These are phyloP conservation scores for Microctonus hyperodae DNA, from an alignment of 2,888 invertebrate genomes.

Conservation along the genomic window DNA sequence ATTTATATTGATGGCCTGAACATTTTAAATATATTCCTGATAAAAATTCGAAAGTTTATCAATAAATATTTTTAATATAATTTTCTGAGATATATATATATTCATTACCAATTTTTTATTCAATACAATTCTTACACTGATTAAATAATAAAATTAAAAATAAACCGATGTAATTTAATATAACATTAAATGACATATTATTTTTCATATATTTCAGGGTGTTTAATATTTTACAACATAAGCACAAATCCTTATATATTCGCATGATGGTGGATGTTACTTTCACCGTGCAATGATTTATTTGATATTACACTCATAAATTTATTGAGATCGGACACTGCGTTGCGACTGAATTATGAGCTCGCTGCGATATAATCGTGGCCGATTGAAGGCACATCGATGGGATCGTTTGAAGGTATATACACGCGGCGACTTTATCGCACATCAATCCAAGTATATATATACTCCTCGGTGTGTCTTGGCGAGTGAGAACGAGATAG, in stretches of 20 bases:
- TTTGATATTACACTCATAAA: slow-evolving; percentile 36
- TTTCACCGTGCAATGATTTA: slow-evolving; percentile 34
- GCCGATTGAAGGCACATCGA: slow-evolving; percentile 35
- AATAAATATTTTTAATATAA: background rate
- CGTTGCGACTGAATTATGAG: slow-evolving; percentile 37
- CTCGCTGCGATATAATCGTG: slow-evolving; percentile 37
- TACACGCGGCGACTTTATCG: slow-evolving; percentile 33
- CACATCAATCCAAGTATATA: slow-evolving; percentile 33
- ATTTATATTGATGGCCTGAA: background rate
- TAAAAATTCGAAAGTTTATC: slow-evolving; percentile 6
- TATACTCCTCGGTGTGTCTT: slow-evolving; percentile 11
- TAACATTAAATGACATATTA: slow-evolving; percentile 17
- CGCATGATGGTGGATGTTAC: slow-evolving; percentile 26
- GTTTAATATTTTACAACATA: background rate
- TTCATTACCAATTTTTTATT: no score
- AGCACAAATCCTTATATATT: background rate
- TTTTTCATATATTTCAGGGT: background rate
- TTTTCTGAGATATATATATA: no score
- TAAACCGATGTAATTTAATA: no score
- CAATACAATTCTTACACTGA: no score
- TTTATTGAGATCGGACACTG: slow-evolving; percentile 27
- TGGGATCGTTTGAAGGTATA: slow-evolving; percentile 12
- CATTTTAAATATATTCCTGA: background rate
- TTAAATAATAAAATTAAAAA: background rate
- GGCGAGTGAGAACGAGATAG: background rate